Evolutionary conservation across 2,797 vertebrate genomes (phyloP).

Genomic region (Thamnophis elegans): DNA sequence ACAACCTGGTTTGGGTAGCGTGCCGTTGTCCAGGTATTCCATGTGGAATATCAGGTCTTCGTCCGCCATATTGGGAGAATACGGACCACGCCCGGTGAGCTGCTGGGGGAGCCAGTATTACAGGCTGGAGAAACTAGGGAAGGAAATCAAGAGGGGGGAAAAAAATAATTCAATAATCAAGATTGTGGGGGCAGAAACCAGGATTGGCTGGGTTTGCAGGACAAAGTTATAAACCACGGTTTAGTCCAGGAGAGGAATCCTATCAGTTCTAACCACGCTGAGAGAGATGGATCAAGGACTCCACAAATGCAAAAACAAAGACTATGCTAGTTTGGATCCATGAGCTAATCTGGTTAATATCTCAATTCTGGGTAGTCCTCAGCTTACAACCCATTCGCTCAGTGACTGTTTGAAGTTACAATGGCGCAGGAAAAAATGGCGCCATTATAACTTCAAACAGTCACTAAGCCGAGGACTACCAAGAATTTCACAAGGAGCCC

Average conservation of each 20-base stretch:
- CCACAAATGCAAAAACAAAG: neutral
- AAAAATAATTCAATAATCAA: neutral
- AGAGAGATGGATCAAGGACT: neutral
- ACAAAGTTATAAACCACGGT: neutral
- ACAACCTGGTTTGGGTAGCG: slow-evolving; percentile 44
- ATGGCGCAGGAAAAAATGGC: no score
- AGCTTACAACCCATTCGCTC: no score
- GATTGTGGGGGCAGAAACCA: neutral
- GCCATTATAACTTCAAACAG: no score
- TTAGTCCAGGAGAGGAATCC: neutral
- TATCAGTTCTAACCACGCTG: neutral
- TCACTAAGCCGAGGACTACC: no score
- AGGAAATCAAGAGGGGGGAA: neutral
- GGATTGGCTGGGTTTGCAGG: neutral
- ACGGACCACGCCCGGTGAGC: slow-evolving; percentile 20
- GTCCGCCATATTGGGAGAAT: slow-evolving; percentile 79
- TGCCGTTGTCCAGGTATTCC: slow-evolving; percentile 84
- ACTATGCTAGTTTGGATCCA: neutral
- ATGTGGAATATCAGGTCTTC: slow-evolving; percentile 94
- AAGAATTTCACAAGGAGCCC: no score
- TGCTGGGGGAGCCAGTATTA: slow-evolving; percentile 54
- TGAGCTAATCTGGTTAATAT: neutral
- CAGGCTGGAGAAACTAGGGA: slow-evolving; percentile 49
- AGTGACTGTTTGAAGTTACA: no score
- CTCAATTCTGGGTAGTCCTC: neutral